Percentiles rank a stretch among this genome's conserved stretches.
Conservation (phyloP, 1,140 invertebrate species). For the Ceratina japonica region DNA sequence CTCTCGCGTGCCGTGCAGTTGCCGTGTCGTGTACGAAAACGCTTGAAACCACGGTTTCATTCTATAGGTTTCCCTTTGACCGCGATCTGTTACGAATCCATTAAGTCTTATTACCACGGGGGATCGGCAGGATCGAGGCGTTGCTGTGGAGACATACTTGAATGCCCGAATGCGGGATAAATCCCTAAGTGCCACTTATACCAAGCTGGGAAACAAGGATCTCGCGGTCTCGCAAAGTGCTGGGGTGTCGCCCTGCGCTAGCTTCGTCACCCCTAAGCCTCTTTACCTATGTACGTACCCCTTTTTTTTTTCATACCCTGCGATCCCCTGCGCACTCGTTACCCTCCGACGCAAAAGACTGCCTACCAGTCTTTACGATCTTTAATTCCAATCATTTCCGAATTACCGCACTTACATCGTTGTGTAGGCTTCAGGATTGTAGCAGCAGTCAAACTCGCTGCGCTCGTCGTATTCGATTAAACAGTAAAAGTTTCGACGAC, state of each 20-base stretch:
- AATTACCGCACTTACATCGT: conserved; percentile 1
- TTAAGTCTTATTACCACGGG: conserved; percentile 47
- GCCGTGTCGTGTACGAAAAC: background rate
- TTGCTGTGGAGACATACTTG: conserved; percentile 17
- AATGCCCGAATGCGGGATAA: conserved; percentile 36
- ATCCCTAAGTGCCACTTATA: conserved; percentile 2
- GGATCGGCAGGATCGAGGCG: conserved; percentile 30
- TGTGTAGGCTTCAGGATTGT: too few species aligned
- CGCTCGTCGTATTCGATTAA: too few species aligned
- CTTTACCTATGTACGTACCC: conserved; percentile 46
- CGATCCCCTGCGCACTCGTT: background rate
- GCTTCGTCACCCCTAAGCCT: conserved; percentile 58
- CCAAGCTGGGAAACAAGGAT: conserved; percentile 36
- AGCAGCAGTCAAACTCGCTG: too few species aligned
- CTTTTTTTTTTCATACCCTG: conserved; percentile 27
- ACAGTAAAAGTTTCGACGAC: too few species aligned
- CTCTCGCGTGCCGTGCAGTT: too few species aligned
- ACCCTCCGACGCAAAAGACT: too few species aligned
- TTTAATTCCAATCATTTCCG: background rate
- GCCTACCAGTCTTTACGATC: background rate
- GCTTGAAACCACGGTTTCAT: background rate
- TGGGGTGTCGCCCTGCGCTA: conserved; percentile 21
- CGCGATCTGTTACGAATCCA: conserved; percentile 30
- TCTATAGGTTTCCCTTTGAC: conserved; percentile 4
- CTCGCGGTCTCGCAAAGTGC: conserved; percentile 34